Base-by-base conservation (phyloP, 2,797 vertebrate genomes). In the Sciurus vulgaris region DNA sequence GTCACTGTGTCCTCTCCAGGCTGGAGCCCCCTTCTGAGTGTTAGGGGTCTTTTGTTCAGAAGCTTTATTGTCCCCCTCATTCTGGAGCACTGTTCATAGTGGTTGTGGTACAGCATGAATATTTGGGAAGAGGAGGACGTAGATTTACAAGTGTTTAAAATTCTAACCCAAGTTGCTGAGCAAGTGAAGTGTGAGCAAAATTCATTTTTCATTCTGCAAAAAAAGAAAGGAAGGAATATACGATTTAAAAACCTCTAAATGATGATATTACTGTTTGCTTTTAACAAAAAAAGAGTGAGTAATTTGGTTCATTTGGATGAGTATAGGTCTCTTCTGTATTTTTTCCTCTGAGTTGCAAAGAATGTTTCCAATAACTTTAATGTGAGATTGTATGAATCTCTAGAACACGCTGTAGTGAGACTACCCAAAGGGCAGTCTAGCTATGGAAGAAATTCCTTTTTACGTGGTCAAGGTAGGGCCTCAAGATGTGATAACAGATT, bases 21-120 rank as follows among this genome's bases (percentile, higher is more conserved):
- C 97, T 56, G 7, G 94, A 89, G 94, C 30, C 33, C 76, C 93
- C 82, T 91, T 3, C 91, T 73, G 56, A 47, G 7, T 59, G 91
- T 94, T 95, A 97, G 90, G 97, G 96, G 97, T 90, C 96, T 98
- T 98, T 98, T 98, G 97, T 98, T 98, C 94, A 95, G 96, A 97
- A 83, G 89, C 93, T 87, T 97, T 97, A 96, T 98, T 98, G 95
- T 98, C 95, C 78, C 47, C 0, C 79, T 65, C 20, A 1, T 61
- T 84, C 85, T 95, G 77, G 41, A 95, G 56, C 41, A 15, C 73
- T 78, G 84, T 95, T 97, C 94, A 87, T 96, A 94, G 96, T 97
- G 95, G 96, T 83, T 59, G 54, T 96, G 95, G 96, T 79, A 30
- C 91, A 93, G 92, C 74, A 18, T 65, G 94, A 97, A 82, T 97